Conservation (phyloP, 2,888 invertebrate genomes). For the Xestia xanthographa region DNA sequence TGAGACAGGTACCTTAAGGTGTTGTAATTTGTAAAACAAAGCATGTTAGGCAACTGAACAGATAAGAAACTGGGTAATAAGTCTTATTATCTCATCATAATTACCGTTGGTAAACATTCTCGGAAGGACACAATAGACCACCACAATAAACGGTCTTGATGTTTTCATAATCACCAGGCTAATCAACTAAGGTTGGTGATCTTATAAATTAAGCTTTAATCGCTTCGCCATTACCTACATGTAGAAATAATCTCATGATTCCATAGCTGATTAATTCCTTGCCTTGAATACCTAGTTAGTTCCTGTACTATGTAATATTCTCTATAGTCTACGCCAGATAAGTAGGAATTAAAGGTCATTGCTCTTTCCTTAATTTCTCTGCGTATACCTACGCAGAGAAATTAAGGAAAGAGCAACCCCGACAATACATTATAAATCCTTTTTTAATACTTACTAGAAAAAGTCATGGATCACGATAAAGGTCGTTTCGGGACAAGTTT, state of each 20-base stretch:
- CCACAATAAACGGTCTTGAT: neutral
- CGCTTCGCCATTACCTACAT: neutral
- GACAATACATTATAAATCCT: no score
- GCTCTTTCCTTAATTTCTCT: no score
- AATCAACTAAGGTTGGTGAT: neutral
- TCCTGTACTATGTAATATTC: neutral
- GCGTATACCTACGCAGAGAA: no score
- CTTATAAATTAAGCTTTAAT: neutral
- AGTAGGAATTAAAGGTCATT: no score
- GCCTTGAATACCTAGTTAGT: neutral
- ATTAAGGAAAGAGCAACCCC: no score
- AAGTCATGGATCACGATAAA: no score
- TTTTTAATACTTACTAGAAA: no score
- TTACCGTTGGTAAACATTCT: conserved; percentile 15
- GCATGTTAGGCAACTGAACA: conserved; percentile 33
- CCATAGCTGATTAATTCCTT: neutral
- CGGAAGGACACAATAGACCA: neutral
- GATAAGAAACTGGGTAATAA: conserved; percentile 38
- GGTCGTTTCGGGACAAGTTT: no score
- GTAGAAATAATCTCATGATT: neutral
- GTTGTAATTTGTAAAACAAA: conserved; percentile 47
- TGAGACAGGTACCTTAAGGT: conserved; percentile 2
- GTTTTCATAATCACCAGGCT: neutral
- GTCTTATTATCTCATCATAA: conserved; percentile 20
- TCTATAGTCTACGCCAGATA: no score